phyloP scores from a whole-genome alignment of 92 coral and sea anemone genomes.

The Scolanthus callimorphus region DNA sequence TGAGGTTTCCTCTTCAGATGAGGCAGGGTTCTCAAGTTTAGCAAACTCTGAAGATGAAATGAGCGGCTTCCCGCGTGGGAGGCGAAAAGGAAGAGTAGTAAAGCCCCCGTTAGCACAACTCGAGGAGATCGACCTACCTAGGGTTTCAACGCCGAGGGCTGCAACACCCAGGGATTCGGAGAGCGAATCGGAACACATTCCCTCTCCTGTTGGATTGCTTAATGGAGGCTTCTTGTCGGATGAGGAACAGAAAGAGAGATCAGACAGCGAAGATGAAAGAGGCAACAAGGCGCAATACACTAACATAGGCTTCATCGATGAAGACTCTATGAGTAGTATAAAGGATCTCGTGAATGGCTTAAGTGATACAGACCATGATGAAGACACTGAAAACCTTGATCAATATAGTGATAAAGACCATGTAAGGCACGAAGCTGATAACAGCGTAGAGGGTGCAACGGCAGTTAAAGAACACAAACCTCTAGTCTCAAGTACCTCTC shows the following conservation, averaged over 20 bases:
- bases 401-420: background rate
- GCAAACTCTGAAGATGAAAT: slow-evolving; percentile 15
- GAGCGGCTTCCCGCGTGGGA: background rate
- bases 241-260: background rate
- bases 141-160: background rate
- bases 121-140: background rate
- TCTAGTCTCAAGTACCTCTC: background rate
- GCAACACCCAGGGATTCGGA: slow-evolving; percentile 12
- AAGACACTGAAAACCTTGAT: background rate
- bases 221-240: slow-evolving; percentile 1
- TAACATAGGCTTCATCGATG: background rate
- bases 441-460: background rate
- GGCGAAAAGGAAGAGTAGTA: background rate
- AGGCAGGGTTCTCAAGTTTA: slow-evolving; percentile 5
- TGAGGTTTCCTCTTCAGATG: slow-evolving; percentile 20
- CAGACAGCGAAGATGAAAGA: background rate
- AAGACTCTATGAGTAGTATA: background rate
- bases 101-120: slow-evolving; percentile 5
- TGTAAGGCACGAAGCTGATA: background rate
- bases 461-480: background rate
- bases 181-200: slow-evolving; percentile 6
- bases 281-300: background rate
- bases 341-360: no score
- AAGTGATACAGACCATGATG: background rate
- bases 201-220: slow-evolving; percentile 2